Evolutionary conservation across 2,888 invertebrate genomes (phyloP).

Genomic region (Listrodromus nycthemerus): DNA sequence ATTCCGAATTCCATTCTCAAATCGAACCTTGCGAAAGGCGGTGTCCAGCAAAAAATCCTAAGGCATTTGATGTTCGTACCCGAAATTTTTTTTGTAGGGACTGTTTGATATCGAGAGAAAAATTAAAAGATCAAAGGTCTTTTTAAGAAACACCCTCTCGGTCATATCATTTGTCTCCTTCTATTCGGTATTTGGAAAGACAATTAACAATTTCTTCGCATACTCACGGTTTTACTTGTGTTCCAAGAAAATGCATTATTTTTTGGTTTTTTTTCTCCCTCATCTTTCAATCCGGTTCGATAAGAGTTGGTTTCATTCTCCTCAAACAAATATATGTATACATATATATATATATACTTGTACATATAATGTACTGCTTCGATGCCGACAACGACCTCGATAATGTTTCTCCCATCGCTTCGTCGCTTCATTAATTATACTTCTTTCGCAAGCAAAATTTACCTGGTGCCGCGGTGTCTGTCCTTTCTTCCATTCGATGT

Average conservation of each 20-base stretch:
- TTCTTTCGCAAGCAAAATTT: constrained; percentile 5
- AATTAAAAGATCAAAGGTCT: no score
- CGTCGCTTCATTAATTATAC: constrained; percentile 5
- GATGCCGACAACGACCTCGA: neutral
- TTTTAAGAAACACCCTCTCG: no score
- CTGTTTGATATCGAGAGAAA: no score
- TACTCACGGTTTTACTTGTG: neutral
- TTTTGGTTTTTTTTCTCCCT: neutral
- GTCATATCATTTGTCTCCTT: neutral
- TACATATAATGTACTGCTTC: constrained; percentile 9
- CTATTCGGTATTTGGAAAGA: neutral
- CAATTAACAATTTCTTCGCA: neutral
- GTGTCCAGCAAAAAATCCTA: no score
- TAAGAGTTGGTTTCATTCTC: constrained; percentile 9
- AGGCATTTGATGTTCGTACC: no score
- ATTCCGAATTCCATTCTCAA: no score
- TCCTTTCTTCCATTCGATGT: neutral
- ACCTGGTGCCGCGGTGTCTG: neutral
- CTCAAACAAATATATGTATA: neutral
- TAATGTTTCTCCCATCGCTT: neutral
- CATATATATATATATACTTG: neutral
- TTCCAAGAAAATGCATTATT: neutral
- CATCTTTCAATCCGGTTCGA: constrained; percentile 31
- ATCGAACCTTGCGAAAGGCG: no score
- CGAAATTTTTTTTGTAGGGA: no score